Base-by-base conservation (phyloP, 1,140 invertebrate species). In the Conus betulinus region DNA sequence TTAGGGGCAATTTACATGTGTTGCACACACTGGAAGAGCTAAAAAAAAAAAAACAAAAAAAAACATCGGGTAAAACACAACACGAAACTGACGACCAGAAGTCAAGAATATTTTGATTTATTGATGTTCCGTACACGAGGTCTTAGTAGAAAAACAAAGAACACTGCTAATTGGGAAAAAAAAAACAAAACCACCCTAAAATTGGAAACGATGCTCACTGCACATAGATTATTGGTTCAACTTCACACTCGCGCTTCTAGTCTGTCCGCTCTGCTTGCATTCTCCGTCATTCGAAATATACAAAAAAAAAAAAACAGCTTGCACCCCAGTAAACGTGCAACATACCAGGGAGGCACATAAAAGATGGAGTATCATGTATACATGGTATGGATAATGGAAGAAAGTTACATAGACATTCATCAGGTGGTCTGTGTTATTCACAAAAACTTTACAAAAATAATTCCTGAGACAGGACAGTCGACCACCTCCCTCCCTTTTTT, bases 131-230 rank as follows among this genome's bases (percentile, higher is more conserved):
- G 53, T 81, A 81, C 79, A 81, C 25, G 8, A 17, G n/a, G n/a
- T n/a, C n/a, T n/a, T n/a, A n/a, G 8, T 53, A 3, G 55, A 17
- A 51, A 81, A 81, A 78, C 79, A 3, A 39, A 81, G 51, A 39
- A 2, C 15, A 53, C 53, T 51, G 25, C 39, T 51, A 27, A 25
- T 17, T 78, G 76, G 25, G 20, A 55, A 55, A 11, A 87, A 57
- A 82, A 39, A 39, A 39, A 39, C n/a, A n/a, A n/a, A n/a, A n/a
- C n/a, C n/a, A 39, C 39, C 67, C 85, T 88, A 88, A 81, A 82
- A 76, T 88, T 25, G 71, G 81, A 55, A 91, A 81, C 79, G n/a
- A 81, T 53, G 51, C 51, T 81, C 79, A 81, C n/a, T 81, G 79
- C 51, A 81, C 79, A 81, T 27, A 6, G 10, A n/a, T n/a, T n/a